Conservation (phyloP, 2,113 vertebrate species). For the Stegastes partitus region DNA sequence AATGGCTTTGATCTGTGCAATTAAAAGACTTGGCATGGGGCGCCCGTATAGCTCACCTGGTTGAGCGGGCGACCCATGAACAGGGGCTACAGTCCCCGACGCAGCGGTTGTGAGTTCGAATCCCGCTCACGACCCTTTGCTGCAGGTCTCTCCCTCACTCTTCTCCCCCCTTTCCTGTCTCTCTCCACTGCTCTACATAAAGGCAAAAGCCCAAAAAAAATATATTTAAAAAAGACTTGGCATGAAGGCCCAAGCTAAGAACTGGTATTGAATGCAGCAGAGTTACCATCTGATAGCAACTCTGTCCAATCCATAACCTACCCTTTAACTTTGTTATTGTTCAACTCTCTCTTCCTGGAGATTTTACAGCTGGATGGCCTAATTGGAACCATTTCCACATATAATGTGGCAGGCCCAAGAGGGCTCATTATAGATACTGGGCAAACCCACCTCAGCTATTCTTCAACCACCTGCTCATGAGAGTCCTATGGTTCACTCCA, state of each 20-base stretch:
- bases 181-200: no score
- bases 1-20: conserved; percentile 49
- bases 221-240: no score
- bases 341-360: conserved; percentile 34
- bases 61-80: no score
- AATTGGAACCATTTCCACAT: conserved; percentile 83
- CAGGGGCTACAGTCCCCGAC: no score
- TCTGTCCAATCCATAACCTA: conserved; percentile 49
- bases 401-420: conserved; percentile 69
- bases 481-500: conserved; percentile 48
- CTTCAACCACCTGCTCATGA: conserved; percentile 28
- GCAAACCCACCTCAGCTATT: conserved; percentile 39
- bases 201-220: no score
- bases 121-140: no score
- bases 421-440: conserved; percentile 75
- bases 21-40: conserved; percentile 39
- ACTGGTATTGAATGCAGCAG: conserved; percentile 50
- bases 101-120: no score
- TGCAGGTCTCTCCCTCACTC: no score
- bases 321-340: conserved; percentile 59
- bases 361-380: conserved; percentile 69
- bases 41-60: no score
- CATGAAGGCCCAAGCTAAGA: conserved; percentile 13
- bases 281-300: conserved; percentile 59
- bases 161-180: no score